Evolutionary conservation across 2,797 vertebrate genomes (phyloP).

Genomic region (Sebastes oblongus): DNA sequence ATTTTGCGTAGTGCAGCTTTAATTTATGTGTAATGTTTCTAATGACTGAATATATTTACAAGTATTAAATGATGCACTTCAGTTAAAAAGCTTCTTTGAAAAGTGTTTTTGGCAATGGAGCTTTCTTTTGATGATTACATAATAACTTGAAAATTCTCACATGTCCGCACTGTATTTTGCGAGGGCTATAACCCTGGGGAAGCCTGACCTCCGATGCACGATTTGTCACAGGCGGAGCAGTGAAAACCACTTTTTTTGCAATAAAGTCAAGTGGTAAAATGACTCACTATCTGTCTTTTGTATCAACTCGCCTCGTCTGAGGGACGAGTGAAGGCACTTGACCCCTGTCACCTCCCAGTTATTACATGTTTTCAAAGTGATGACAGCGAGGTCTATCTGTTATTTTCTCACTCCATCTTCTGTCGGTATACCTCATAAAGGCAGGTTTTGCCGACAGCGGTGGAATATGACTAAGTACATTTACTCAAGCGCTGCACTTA

Average conservation of each 20-base stretch:
- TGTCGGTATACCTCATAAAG: constrained; percentile 6
- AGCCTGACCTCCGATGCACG: constrained; percentile 41
- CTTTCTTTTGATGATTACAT: background rate
- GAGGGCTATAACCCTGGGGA: constrained; percentile 12
- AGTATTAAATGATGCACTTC: background rate
- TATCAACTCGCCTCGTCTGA: constrained; percentile 63
- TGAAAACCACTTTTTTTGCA: constrained; percentile 58
- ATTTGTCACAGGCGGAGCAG: constrained; percentile 27
- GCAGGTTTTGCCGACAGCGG: background rate
- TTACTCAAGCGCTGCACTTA: background rate
- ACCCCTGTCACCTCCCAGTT: constrained; percentile 66
- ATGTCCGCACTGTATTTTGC: constrained; percentile 19
- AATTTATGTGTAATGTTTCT: background rate
- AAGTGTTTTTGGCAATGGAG: background rate
- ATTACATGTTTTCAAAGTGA: constrained; percentile 67
- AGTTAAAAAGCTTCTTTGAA: background rate
- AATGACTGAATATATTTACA: background rate
- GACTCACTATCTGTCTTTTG: constrained; percentile 47
- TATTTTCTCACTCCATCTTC: constrained; percentile 41
- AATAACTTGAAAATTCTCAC: background rate
- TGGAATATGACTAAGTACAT: background rate
- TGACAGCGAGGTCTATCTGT: constrained; percentile 19
- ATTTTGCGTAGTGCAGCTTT: background rate
- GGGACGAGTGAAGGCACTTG: constrained; percentile 64
- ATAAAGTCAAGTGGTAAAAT: constrained; percentile 65